phyloP scores from a whole-genome alignment of 2,888 invertebrate genomes.

The Nasonovia ribisnigri region DNA sequence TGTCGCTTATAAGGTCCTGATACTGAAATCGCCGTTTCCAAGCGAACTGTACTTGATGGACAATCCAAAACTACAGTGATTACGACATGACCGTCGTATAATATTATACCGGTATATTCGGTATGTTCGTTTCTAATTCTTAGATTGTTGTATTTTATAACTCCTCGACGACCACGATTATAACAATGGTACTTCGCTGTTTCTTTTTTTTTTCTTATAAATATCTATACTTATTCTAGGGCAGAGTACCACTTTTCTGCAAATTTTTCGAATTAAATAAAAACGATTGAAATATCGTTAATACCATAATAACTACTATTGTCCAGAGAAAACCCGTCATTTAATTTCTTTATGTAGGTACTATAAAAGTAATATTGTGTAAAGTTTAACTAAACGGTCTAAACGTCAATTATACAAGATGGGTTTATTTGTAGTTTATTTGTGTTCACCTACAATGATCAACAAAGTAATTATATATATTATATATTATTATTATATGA shows the following conservation, averaged over 20 bases:
- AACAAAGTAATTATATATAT: not conserved
- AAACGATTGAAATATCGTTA: not conserved
- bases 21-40: slow-evolving; percentile 4
- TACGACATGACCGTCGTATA: not conserved
- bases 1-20: not conserved
- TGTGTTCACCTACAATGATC: not conserved
- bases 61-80: too few species aligned
- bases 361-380: not conserved
- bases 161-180: not conserved
- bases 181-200: not conserved
- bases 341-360: not conserved
- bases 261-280: not conserved
- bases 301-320: not conserved
- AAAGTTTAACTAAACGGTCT: not conserved
- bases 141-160: not conserved
- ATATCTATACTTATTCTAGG: too few species aligned
- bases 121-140: not conserved
- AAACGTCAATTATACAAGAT: not conserved
- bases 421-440: not conserved
- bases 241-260: too few species aligned
- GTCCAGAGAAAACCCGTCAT: not conserved
- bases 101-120: not conserved
- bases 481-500: not conserved
- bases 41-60: not conserved
- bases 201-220: not conserved